Conservation (phyloP, 2,113 vertebrate genomes). For the Python bivittatus region DNA sequence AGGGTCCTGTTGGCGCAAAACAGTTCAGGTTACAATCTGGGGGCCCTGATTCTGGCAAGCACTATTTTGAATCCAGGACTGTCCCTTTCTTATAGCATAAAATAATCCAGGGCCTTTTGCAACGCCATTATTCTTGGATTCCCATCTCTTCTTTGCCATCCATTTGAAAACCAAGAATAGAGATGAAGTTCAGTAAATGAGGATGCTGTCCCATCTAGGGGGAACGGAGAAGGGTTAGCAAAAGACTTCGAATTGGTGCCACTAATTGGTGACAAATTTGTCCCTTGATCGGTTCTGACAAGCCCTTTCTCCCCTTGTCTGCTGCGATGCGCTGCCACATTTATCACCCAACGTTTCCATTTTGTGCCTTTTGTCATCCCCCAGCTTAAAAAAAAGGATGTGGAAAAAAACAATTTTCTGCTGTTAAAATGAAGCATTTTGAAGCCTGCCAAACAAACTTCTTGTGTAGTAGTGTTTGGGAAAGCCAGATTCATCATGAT, state of each 20-base stretch:
- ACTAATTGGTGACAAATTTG: conserved; percentile 35
- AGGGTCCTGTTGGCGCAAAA: too few species aligned
- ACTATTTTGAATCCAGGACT: not conserved
- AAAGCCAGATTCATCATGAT: not conserved
- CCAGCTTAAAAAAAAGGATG: too few species aligned
- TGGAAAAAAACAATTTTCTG: too few species aligned
- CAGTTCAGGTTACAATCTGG: too few species aligned
- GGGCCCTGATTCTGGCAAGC: not conserved
- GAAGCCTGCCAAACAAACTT: not conserved
- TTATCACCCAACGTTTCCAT: conserved; percentile 43
- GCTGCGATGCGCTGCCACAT: conserved; percentile 39
- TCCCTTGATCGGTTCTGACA: conserved; percentile 38
- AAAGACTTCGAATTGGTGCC: not conserved
- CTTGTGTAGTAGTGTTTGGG: not conserved
- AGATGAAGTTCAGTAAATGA: not conserved
- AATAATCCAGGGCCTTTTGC: not conserved
- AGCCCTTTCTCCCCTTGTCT: conserved; percentile 41
- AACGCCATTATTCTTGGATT: not conserved
- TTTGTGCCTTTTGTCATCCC: conserved; percentile 8
- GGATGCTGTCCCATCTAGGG: not conserved
- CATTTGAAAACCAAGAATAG: conserved; percentile 33
- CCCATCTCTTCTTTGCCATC: not conserved
- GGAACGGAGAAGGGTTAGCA: too few species aligned
- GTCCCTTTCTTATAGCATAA: conserved; percentile 24
- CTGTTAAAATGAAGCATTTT: not conserved